Percentiles rank a stretch among this genome's conserved stretches.
phyloP scores from a whole-genome alignment of 2,797 vertebrate species.

The Parambassis ranga region DNA sequence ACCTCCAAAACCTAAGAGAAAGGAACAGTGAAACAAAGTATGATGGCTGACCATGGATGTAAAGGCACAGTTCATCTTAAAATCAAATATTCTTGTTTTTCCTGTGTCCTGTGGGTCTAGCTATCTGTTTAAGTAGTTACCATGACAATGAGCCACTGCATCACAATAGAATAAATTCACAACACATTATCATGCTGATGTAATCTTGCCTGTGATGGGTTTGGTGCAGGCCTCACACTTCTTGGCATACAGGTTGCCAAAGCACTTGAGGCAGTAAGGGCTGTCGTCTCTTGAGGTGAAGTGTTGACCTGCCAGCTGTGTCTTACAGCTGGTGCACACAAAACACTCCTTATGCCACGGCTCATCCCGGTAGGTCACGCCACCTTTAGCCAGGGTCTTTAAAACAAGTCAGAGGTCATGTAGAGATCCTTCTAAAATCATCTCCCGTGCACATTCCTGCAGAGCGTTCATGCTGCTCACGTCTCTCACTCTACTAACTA shows the following conservation, averaged over 20 bases:
- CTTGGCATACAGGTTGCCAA: slow-evolving; percentile 96
- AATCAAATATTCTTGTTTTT: no score
- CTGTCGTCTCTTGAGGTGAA: slow-evolving; percentile 97
- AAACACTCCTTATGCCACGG: slow-evolving; percentile 99
- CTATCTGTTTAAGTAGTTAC: no score
- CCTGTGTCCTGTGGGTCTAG: not conserved
- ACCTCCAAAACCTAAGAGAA: slow-evolving; percentile 88
- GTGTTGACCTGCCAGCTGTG: slow-evolving; percentile 95
- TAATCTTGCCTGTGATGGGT: slow-evolving; percentile 91
- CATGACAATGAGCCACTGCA: no score
- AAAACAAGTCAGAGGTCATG: slow-evolving; percentile 12
- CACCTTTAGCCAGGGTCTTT: slow-evolving; percentile 95
- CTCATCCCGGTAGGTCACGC: slow-evolving; percentile 97
- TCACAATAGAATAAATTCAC: no score
- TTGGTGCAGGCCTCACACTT: slow-evolving; percentile 95
- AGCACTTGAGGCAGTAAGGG: slow-evolving; percentile 96
- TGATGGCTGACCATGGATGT: not conserved
- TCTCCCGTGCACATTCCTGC: not conserved
- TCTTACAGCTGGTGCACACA: slow-evolving; percentile 93
- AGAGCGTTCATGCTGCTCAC: not conserved
- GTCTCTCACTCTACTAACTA: not conserved
- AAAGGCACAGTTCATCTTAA: not conserved
- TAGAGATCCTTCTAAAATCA: not conserved
- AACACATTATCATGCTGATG: not conserved
- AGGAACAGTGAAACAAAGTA: not conserved